Conservation (phyloP, 2,113 vertebrate genomes). For the Arvicanthis niloticus region DNA sequence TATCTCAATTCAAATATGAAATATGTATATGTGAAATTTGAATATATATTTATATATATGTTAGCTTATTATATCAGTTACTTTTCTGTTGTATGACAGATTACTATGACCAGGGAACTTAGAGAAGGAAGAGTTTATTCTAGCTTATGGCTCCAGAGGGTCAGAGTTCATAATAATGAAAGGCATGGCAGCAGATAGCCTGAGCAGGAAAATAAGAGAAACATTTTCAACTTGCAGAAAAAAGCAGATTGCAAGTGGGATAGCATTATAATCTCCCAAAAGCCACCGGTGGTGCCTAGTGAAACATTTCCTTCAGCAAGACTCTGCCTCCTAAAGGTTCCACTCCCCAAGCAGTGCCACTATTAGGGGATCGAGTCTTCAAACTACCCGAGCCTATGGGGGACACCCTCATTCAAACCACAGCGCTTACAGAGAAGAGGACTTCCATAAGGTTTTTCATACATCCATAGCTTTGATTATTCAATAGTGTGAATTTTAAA, state of each 20-base stretch:
- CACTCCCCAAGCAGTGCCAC: neutral
- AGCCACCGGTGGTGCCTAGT: neutral
- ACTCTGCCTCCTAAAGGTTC: neutral
- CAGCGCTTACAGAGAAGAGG: neutral
- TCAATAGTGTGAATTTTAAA: neutral
- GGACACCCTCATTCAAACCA: neutral
- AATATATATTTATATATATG: no score
- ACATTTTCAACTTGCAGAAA: neutral
- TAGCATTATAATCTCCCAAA: neutral
- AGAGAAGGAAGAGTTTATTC: neutral
- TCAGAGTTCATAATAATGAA: neutral
- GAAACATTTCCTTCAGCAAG: neutral
- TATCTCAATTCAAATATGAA: neutral
- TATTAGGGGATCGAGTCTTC: neutral
- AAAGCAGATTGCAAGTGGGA: neutral
- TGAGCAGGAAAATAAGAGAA: neutral
- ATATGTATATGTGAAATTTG: neutral
- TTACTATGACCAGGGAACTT: neutral
- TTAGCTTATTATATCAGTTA: neutral
- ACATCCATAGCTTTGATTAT: neutral
- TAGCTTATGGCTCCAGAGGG: neutral
- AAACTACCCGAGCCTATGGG: neutral
- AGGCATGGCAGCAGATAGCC: neutral
- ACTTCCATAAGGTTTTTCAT: neutral
- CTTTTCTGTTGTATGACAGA: neutral